phyloP scores from a whole-genome alignment of 2,113 vertebrate species.

The Oenanthe oenanthe region DNA sequence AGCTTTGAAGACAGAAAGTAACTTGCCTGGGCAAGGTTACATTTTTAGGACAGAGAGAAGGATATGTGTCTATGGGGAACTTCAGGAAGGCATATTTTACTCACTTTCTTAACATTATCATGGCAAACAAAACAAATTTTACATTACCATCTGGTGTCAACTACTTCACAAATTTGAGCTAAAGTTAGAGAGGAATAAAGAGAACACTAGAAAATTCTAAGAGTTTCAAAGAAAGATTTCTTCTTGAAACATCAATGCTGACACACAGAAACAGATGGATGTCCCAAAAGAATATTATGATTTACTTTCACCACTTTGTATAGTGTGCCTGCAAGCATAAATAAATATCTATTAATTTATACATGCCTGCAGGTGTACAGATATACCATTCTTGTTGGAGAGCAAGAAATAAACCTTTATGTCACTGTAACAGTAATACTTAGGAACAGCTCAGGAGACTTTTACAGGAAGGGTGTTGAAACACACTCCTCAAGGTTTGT shows the following conservation, averaged over 20 bases:
- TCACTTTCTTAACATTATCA: background rate
- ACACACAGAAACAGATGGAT: background rate
- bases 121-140: background rate
- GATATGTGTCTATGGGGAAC: background rate
- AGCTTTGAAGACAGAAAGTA: background rate
- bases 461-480: background rate
- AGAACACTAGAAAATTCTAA: background rate
- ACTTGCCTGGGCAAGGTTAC: background rate
- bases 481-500: background rate
- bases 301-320: background rate
- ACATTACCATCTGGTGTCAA: background rate
- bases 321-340: background rate
- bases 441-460: background rate
- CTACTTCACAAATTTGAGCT: background rate
- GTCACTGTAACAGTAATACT: background rate
- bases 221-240: background rate
- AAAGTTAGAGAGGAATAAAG: background rate
- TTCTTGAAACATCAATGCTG: background rate
- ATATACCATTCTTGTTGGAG: background rate
- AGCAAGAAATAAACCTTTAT: background rate
- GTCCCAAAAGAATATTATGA: background rate
- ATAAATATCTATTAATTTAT: background rate
- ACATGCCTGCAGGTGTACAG: background rate
- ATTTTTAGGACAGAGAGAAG: background rate
- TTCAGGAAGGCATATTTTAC: background rate